Base-by-base conservation (phyloP, 2,888 invertebrate genomes). In the Protodeltote pygarga region DNA sequence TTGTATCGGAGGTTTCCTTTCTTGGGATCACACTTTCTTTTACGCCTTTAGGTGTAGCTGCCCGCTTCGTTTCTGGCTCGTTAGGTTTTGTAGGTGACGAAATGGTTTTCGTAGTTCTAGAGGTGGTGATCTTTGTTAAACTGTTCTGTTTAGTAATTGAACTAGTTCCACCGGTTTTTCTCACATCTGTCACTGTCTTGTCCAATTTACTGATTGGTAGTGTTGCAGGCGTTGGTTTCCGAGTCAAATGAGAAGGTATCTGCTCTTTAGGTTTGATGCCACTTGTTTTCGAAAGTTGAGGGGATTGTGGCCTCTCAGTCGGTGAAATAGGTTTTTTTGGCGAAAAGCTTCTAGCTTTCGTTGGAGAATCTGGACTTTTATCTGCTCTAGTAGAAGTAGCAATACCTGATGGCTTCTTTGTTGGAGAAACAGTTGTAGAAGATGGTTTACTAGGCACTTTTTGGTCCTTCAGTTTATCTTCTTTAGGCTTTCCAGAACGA, bases 331-430 rank as follows among this genome's bases (percentile, higher is more conserved):
- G 71, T 70, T 91, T 92, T 60, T 85, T 87, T 1, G 91, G 89
- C 1, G 91, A 89, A 45, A 79, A 75, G 45, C 88, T 87, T 58
- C 90, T 83, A 3, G 77, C 64, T 69, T 85, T 88, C 2, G 71
- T 70, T 15, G 76, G 70, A 11, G 75, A 73, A 14, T 84, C 83
- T 11, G 76, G 64, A 21, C 49, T 71, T 44, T 71, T 80, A 4
- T 80, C 76, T 9, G 48, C 44, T 47, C 79, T 78, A 38, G 63
- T 58, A 20, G 80, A 48, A 33, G 42, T 65, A 15, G 68, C 37
- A 47, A 57, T 44, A 3, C 67, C 48, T 15, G 71, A 64, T 2
- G 73, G 52, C 58, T 79, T 89, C 57, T 92, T 92, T 3, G 71
- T 77, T 14, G 91, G 89, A 3, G 89, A 89, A 10, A 77, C 70